These are phyloP conservation scores for Orthosia cruda DNA, from an alignment of 2,888 invertebrate species.

Conservation along the genomic window DNA sequence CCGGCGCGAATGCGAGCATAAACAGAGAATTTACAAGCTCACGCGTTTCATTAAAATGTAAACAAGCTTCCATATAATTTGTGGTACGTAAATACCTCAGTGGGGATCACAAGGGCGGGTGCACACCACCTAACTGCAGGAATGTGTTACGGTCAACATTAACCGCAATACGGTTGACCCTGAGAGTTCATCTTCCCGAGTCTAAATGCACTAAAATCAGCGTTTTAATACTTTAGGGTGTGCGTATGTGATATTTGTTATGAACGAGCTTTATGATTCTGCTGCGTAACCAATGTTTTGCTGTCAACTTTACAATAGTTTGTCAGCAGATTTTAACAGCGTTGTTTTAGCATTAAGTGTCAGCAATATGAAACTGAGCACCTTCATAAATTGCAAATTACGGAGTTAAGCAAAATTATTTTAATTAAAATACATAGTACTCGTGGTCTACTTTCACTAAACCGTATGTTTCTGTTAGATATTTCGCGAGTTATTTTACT, in stretches of 20 bases:
- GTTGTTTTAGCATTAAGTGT: background rate
- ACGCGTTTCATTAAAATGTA: constrained; percentile 87
- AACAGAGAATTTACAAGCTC: constrained; percentile 81
- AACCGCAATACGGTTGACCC: constrained; percentile 79
- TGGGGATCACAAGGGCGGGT: constrained; percentile 73
- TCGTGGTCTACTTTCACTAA: background rate
- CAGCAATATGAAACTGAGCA: background rate
- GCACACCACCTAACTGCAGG: constrained; percentile 68
- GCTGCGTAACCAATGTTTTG: constrained; percentile 26
- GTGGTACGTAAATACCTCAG: constrained; percentile 83
- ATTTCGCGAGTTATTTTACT: constrained; percentile 4
- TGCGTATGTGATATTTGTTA: constrained; percentile 45
- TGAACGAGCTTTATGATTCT: constrained; percentile 33
- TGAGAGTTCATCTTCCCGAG: constrained; percentile 70
- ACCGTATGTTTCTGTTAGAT: constrained; percentile 1
- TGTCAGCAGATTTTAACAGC: constrained; percentile 25
- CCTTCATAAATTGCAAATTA: background rate
- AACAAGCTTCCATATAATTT: constrained; percentile 85
- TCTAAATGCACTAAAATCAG: constrained; percentile 70
- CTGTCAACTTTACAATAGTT: constrained; percentile 14
- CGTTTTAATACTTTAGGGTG: constrained; percentile 61
- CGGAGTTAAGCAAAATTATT: background rate
- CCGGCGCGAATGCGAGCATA: constrained; percentile 74
- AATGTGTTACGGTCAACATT: constrained; percentile 82
- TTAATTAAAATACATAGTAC: background rate